Percentiles rank a stretch among this genome's conserved stretches.
Conservation (phyloP, 2,113 vertebrate species). For the Grammatotria lemairii region DNA sequence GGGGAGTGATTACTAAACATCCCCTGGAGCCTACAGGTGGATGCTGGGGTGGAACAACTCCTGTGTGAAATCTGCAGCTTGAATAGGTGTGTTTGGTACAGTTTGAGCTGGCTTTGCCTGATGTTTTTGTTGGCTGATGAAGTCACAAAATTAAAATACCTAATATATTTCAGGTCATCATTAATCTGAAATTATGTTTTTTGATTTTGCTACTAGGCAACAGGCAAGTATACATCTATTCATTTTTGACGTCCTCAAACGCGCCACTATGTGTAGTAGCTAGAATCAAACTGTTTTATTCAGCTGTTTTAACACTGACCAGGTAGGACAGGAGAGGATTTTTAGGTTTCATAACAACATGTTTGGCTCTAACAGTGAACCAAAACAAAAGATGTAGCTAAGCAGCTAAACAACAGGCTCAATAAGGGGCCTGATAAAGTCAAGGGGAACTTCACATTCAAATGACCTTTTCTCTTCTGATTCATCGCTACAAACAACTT, state of each 20-base stretch:
- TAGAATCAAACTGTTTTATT: fast-evolving
- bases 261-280: neutral
- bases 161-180: neutral
- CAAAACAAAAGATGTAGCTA: neutral
- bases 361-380: neutral
- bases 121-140: neutral
- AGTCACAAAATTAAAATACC: neutral
- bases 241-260: fast-evolving
- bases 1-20: neutral
- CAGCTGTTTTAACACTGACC: neutral
- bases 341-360: neutral
- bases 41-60: neutral
- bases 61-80: neutral
- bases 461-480: neutral
- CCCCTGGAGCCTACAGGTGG: neutral
- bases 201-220: neutral
- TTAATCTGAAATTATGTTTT: neutral
- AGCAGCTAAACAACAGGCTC: neutral
- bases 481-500: neutral
- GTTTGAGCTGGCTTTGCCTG: neutral
- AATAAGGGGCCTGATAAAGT: neutral
- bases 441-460: neutral
- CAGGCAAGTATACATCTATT: neutral
- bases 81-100: neutral
- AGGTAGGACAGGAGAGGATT: neutral